phyloP scores from a whole-genome alignment of 1,140 invertebrate species.

The Cardiocondyla obscurior region DNA sequence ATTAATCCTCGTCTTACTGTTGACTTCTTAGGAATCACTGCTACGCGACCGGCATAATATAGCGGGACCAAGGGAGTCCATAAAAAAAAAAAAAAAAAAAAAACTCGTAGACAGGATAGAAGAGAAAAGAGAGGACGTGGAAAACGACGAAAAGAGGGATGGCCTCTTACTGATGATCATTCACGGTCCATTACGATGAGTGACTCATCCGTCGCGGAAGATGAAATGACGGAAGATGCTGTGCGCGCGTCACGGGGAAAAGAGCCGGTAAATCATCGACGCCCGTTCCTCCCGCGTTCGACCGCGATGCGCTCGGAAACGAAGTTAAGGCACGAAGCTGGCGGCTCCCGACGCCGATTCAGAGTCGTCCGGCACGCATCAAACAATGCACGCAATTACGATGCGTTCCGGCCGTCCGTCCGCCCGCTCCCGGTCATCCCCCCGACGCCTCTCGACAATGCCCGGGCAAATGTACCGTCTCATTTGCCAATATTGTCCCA shows the following conservation, averaged over 20 bases:
- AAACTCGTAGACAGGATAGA: neutral
- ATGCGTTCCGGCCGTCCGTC: conserved; percentile 59
- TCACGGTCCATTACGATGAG: conserved; percentile 68
- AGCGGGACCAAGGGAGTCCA: neutral
- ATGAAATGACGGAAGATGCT: conserved; percentile 30
- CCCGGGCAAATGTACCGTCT: conserved; percentile 79
- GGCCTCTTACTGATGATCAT: conserved; percentile 66
- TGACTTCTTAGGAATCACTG: conserved; percentile 39
- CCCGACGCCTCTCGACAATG: conserved; percentile 75
- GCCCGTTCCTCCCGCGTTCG: neutral
- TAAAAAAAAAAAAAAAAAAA: conserved; percentile 1
- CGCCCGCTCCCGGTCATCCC: conserved; percentile 56
- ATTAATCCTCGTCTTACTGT: conserved; percentile 57
- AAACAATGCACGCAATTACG: conserved; percentile 81
- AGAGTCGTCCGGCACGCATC: conserved; percentile 72
- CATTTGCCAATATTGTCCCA: conserved; percentile 84
- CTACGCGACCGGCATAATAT: neutral
- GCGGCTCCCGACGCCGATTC: conserved; percentile 37
- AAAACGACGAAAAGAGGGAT: conserved; percentile 22
- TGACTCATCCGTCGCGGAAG: conserved; percentile 67
- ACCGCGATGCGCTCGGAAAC: neutral
- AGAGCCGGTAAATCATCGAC: conserved; percentile 65
- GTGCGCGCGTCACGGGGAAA: conserved; percentile 1
- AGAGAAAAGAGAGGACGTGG: neutral
- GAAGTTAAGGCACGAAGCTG: conserved; percentile 45